A percentile compares a stretch with the other conserved stretches of the same genome.
Evolutionary conservation across 2,888 invertebrate species (phyloP).

Genomic region (Hydrotaea diabolus): DNA sequence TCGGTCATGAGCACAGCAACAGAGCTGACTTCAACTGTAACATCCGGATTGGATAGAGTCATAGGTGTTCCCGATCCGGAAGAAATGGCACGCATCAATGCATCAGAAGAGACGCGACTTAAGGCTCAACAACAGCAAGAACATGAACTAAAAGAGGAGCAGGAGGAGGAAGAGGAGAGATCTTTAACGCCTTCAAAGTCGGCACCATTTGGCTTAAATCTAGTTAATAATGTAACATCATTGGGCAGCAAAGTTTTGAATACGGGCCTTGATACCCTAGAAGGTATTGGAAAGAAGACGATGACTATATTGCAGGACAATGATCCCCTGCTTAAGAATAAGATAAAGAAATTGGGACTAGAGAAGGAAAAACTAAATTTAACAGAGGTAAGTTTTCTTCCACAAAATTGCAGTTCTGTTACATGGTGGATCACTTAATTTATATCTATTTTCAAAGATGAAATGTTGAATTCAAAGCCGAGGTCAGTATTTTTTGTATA

Average conservation of each 20-base stretch:
- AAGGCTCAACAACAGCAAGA: conserved; percentile 50
- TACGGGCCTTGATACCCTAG: conserved; percentile 92
- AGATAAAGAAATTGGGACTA: conserved; percentile 81
- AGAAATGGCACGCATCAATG: conserved; percentile 84
- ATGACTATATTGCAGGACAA: conserved; percentile 96
- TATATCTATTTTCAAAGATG: too few species aligned
- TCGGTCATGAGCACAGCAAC: conserved; percentile 89
- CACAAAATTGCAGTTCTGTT: too few species aligned
- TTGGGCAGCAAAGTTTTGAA: conserved; percentile 87
- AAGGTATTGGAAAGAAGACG: conserved; percentile 96
- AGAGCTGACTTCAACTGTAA: conserved; percentile 89
- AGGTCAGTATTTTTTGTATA: too few species aligned
- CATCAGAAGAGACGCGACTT: conserved; percentile 72
- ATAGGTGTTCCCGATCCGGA: conserved; percentile 92
- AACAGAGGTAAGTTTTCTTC: conserved; percentile 75
- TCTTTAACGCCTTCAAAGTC: conserved; percentile 31
- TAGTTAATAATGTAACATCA: conserved; percentile 75
- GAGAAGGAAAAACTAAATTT: conserved; percentile 77
- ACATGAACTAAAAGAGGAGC: conserved; percentile 26
- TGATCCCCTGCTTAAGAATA: conserved; percentile 91
- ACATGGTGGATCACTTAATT: too few species aligned
- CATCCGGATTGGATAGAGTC: conserved; percentile 90
- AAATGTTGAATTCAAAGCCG: too few species aligned
- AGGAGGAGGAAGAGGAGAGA: conserved; percentile 30
- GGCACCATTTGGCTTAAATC: conserved; percentile 72